A percentile compares a stretch with the other conserved stretches of the same genome.
These are phyloP conservation scores for Rhea americana DNA, from an alignment of 2,113 vertebrate species.

Conservation along the genomic window DNA sequence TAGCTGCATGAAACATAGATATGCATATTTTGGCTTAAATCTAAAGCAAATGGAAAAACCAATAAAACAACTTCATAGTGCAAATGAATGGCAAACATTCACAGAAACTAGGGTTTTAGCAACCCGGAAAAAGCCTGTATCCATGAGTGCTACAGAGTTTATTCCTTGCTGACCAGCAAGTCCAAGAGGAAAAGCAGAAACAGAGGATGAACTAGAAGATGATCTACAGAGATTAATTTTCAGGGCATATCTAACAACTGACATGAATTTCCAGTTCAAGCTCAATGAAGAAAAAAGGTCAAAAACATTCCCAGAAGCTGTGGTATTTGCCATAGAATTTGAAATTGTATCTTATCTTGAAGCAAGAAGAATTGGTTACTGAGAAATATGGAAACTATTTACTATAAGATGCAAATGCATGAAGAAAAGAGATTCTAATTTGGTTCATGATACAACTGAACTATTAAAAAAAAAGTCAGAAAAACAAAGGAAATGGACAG, in stretches of 20 bases:
- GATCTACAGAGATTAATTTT: not conserved
- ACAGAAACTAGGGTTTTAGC: not conserved
- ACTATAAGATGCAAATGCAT: not conserved
- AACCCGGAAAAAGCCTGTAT: not conserved
- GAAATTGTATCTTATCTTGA: slow-evolving; percentile 11
- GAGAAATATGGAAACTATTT: slow-evolving; percentile 27
- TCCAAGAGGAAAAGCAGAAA: not conserved
- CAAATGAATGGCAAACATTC: not conserved
- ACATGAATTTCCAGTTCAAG: not conserved
- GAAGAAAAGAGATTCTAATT: slow-evolving; percentile 26
- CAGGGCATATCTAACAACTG: not conserved
- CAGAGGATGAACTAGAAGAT: not conserved
- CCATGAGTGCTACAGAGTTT: not conserved
- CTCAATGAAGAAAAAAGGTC: not conserved
- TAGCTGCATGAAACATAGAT: not conserved
- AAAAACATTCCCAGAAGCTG: not conserved
- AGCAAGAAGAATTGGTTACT: slow-evolving; percentile 8
- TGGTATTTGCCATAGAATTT: slow-evolving; percentile 35
- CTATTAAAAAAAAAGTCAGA: not conserved
- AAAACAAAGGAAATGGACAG: not conserved
- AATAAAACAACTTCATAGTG: not conserved
- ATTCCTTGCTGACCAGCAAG: not conserved
- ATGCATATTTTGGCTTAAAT: slow-evolving; percentile 3
- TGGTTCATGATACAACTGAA: not conserved
- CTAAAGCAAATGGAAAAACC: not conserved